Base-by-base conservation (phyloP, 1,140 invertebrate species). In the Eriosoma lanigerum region DNA sequence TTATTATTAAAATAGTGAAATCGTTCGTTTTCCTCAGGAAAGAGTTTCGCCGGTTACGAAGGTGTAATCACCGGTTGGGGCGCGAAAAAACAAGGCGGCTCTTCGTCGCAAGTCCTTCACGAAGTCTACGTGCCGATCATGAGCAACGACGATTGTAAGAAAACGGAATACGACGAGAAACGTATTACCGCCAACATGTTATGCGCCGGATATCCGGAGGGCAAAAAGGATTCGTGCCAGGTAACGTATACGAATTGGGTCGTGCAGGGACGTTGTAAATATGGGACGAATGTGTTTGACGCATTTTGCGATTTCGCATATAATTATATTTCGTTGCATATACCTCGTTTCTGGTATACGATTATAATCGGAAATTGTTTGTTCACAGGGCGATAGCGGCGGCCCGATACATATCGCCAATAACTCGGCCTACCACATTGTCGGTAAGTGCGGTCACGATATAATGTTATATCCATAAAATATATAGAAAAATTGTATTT, bases 181-280 rank as follows among this genome's bases (percentile, higher is more conserved):
- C 89, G 89, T 76, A 94, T 96, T 81, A 94, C 93, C 0, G 92
- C 93, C 19, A 95, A 93, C 84, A 95, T 96, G 93, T 81, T 96
- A 46, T 96, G 94, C 84, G 94, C 94, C 10, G 94, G 94, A 6
- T 91, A 89, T 83, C 85, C 89, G 6, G 87, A 93, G 56, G 94
- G 94, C 26, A 87, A 87, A 73, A 92, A 92, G 82, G 92, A 93
- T 85, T 90, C 92, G 0, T 94, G 93, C 85, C 84, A 85, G 81
- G 84, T 85, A 83, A 83, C 76, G 1, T 4, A 38, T 38, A 38
- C 32, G 32, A n/a, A n/a, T n/a, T n/a, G n/a, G n/a, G n/a, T n/a
- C n/a, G n/a, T n/a, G n/a, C n/a, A n/a, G n/a, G n/a, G n/a, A n/a
- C n/a, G n/a, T n/a, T n/a, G n/a, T n/a, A n/a, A n/a, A n/a, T n/a